Evolutionary conservation across 2,888 invertebrate species (phyloP).

Genomic region (Latrodectus elegans): DNA sequence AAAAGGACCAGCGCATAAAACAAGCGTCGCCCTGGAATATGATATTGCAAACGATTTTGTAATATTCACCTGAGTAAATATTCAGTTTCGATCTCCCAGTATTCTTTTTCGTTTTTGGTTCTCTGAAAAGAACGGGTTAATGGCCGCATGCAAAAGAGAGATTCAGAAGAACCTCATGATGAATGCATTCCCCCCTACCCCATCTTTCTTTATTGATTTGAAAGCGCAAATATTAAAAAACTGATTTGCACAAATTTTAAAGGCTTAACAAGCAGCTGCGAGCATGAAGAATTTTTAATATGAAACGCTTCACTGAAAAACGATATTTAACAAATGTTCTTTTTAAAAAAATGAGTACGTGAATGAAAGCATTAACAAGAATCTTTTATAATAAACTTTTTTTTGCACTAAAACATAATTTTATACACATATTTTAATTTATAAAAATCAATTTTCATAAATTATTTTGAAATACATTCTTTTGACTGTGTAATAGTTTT

Average conservation of each 20-base stretch:
- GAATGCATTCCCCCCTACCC: not conserved
- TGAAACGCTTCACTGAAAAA: too few species aligned
- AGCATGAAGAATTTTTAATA: too few species aligned
- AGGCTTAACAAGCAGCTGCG: too few species aligned
- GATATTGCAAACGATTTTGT: conserved; percentile 10
- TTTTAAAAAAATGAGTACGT: too few species aligned
- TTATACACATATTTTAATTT: too few species aligned
- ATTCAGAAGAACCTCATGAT: conserved; percentile 18
- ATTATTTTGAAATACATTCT: too few species aligned
- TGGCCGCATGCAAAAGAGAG: conserved; percentile 19
- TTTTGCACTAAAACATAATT: too few species aligned
- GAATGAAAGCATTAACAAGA: too few species aligned
- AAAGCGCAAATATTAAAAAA: conserved; percentile 26
- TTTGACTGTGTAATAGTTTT: too few species aligned
- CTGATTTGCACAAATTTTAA: not conserved
- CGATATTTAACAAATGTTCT: too few species aligned
- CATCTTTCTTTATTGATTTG: not conserved
- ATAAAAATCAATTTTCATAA: too few species aligned
- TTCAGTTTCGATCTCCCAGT: conserved; percentile 2
- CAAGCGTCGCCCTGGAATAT: conserved; percentile 26
- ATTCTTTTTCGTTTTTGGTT: conserved; percentile 15
- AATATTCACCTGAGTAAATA: conserved; percentile 43
- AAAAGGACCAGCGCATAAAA: conserved; percentile 15
- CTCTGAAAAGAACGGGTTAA: conserved; percentile 42
- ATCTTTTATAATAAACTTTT: too few species aligned